Evolutionary conservation across 1,140 invertebrate genomes (phyloP), one percentile per base, ranked within the genome.

Genomic region (Nasonia giraulti): DNA sequence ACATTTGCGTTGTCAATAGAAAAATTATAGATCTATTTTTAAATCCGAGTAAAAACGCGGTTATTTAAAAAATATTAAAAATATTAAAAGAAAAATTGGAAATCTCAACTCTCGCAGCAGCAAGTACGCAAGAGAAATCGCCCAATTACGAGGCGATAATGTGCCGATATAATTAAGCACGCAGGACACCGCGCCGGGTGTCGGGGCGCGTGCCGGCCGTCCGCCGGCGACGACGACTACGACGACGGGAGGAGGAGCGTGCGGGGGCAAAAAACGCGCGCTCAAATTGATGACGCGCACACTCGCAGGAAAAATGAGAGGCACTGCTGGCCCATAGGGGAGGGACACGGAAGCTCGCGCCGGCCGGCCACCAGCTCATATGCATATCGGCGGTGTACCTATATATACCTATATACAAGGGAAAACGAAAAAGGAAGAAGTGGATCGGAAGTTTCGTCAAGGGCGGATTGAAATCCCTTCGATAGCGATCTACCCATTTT

Each of bases 251-350:
- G 55, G 47, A 77, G n/a, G 40, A 78, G n/a, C 20, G 23, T 8
- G 44, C 17, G 76, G 74, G 55, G 14, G 50, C 69, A 83, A 40
- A 75, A 75, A 77, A 40, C 55, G 77, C 55, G 68, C 40, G 37
- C 74, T 33, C 12, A 69, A 83, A 68, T 78, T 77, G 78, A 83
- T 69, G 74, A 77, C 2, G 75, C 8, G 23, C 31, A 62, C 17
- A 55, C 31, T 0, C 8, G 47, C 17, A 47, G 81, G 74, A 83
- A 68, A 73, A 69, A 77, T 77, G 62, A 77, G 74, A 77, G 27
- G 40, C 71, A 82, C 73, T 82, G 71, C 14, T 11, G 80, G 17
- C 69, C 33, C 8, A 33, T 27, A 27, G 27, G 27, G 20, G 37
- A 8, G 17, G 47, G 66, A 37, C 40, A 23, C 4, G 40, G 27